A percentile compares a stretch with the other conserved stretches of the same genome.
Conservation (phyloP, 2,888 invertebrate genomes). For the Temnothorax ravouxi region DNA sequence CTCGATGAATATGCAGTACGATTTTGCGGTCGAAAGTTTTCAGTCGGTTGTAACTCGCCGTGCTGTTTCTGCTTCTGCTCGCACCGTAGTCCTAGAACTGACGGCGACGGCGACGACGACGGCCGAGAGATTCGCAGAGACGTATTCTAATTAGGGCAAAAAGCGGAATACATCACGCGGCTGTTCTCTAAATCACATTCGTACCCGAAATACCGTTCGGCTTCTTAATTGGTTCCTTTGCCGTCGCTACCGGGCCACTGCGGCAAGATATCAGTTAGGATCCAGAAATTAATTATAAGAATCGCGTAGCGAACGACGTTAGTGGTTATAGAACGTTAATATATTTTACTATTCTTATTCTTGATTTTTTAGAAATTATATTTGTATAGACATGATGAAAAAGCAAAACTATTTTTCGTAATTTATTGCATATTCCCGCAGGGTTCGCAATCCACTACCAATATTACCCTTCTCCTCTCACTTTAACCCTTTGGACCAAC, state of each 20-base stretch:
- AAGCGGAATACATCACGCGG: constrained; percentile 62
- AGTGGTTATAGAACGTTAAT: background rate
- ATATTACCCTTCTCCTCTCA: too few relatives aligned
- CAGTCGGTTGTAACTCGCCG: constrained; percentile 70
- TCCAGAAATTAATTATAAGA: constrained; percentile 69
- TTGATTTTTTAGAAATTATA: background rate
- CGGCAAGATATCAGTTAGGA: constrained; percentile 63
- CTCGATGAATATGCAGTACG: constrained; percentile 86
- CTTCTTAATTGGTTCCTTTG: constrained; percentile 67
- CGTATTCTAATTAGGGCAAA: constrained; percentile 82
- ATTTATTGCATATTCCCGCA: too few relatives aligned
- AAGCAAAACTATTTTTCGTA: background rate
- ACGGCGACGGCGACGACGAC: constrained; percentile 34
- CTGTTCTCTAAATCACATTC: constrained; percentile 67
- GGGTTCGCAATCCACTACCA: too few relatives aligned
- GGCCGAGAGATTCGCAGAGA: constrained; percentile 68
- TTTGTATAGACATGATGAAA: background rate
- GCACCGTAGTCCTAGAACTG: constrained; percentile 39
- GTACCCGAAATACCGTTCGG: constrained; percentile 65
- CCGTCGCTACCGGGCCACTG: background rate
- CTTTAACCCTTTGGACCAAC: too few relatives aligned
- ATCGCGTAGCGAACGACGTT: constrained; percentile 36
- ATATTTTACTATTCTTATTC: background rate
- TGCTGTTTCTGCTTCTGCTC: constrained; percentile 47
- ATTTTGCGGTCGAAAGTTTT: constrained; percentile 85